A percentile compares a stretch with the other conserved stretches of the same genome.
phyloP scores from a whole-genome alignment of 1,140 invertebrate species.

The Apis cerana region DNA sequence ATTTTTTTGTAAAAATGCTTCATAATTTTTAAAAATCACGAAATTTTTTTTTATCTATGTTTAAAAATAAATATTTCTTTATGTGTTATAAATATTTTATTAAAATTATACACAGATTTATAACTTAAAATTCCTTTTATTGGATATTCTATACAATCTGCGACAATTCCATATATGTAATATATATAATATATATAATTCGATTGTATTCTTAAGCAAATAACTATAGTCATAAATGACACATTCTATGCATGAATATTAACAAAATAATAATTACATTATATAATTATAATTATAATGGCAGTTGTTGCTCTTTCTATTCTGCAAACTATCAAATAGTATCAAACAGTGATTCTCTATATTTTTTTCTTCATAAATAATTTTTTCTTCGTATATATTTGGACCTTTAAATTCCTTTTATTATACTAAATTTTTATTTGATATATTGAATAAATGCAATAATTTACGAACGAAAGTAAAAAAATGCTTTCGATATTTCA shows the following conservation, averaged over 20 bases:
- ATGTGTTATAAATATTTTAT: no score
- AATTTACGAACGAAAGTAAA: neutral
- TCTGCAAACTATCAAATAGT: conserved; percentile 38
- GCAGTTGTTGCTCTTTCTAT: conserved; percentile 52
- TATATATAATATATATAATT: neutral
- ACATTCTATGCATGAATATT: conserved; percentile 9
- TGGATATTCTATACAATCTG: conserved; percentile 28
- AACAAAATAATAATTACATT: conserved; percentile 17
- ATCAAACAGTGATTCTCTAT: conserved; percentile 38
- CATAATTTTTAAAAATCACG: no score
- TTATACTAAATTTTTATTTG: conserved; percentile 7
- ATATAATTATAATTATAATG: conserved; percentile 45
- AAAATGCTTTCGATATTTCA: neutral
- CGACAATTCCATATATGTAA: conserved; percentile 21
- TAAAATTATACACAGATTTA: neutral
- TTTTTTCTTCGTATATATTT: neutral
- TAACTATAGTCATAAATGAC: conserved; percentile 21
- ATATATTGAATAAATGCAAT: conserved; percentile 14
- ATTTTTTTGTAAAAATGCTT: no score
- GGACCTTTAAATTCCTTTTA: conserved; percentile 1
- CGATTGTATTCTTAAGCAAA: conserved; percentile 49
- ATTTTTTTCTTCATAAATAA: neutral
- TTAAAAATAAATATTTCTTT: no score
- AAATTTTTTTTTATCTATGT: no score
- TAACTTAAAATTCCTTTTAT: conserved; percentile 37